Percentiles rank a stretch among this genome's conserved stretches.
Conservation (phyloP, 2,888 invertebrate genomes). For the Xanthorhoe spadicearia region DNA sequence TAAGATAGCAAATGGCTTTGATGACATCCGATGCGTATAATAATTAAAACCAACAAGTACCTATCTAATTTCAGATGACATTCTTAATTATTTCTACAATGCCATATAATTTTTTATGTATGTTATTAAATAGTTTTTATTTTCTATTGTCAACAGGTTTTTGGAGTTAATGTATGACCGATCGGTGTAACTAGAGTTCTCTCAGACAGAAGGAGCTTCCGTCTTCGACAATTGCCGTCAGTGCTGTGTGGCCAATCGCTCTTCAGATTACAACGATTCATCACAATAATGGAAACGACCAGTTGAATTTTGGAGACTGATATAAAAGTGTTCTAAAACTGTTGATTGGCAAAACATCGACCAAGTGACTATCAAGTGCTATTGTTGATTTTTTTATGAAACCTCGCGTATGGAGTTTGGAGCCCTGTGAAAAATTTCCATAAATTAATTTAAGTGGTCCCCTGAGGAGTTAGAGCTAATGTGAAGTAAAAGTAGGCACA, state of each 20-base stretch:
- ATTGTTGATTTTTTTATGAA: conserved; percentile 54
- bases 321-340: conserved; percentile 57
- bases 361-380: conserved; percentile 60
- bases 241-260: conserved; percentile 24
- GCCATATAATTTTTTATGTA: not conserved
- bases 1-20: conserved; percentile 4
- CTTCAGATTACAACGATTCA: conserved; percentile 50
- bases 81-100: not conserved
- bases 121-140: not conserved
- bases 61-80: not conserved
- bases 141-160: conserved; percentile 42
- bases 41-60: not conserved
- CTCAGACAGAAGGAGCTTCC: conserved; percentile 2
- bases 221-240: conserved; percentile 16
- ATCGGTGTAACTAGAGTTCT: conserved; percentile 21
- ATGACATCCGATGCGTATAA: not conserved
- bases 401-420: conserved; percentile 57
- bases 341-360: conserved; percentile 54
- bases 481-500: conserved; percentile 48
- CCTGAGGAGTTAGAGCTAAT: conserved; percentile 43
- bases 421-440: conserved; percentile 43
- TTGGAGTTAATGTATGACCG: conserved; percentile 27
- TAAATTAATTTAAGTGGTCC: conserved; percentile 37
- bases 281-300: conserved; percentile 57
- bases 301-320: conserved; percentile 60